Percentiles rank a stretch among this genome's conserved stretches.
phyloP scores from a whole-genome alignment of 2,888 invertebrate genomes.

The Eugnorisma glareosa region DNA sequence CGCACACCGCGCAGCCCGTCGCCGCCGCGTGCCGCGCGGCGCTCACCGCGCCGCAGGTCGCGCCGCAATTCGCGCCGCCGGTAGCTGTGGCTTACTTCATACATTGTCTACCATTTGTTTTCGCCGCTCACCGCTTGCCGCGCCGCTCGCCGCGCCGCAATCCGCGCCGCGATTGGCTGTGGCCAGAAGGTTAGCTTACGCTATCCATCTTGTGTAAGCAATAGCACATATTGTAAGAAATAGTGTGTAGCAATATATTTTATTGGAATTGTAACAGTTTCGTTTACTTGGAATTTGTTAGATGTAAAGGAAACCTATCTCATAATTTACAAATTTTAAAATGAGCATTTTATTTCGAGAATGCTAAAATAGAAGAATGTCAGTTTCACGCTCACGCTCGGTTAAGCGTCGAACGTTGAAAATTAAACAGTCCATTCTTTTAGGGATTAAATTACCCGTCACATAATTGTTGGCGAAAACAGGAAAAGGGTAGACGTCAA shows the following conservation, averaged over 20 bases:
- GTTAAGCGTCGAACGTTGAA: background rate
- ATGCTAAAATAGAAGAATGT: background rate
- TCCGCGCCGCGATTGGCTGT: no score
- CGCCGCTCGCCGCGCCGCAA: no score
- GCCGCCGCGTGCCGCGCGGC: no score
- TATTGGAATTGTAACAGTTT: constrained; percentile 4
- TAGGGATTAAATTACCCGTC: background rate
- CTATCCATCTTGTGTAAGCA: constrained; percentile 15
- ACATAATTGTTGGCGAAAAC: background rate
- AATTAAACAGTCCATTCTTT: background rate
- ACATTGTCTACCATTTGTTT: no score
- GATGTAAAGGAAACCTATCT: background rate
- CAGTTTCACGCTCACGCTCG: background rate
- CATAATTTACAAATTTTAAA: background rate
- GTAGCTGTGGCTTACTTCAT: no score
- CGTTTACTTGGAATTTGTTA: constrained; percentile 20
- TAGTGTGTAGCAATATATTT: background rate
- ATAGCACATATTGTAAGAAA: background rate
- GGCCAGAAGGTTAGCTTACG: background rate
- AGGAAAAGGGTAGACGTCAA: background rate
- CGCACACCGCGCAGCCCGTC: no score
- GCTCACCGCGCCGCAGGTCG: no score
- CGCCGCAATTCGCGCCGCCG: no score
- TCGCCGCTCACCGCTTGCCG: no score
- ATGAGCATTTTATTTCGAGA: background rate